A percentile compares a stretch with the other conserved stretches of the same genome.
Conservation (phyloP, 2,797 vertebrate species). For the Tragelaphus eurycerus region DNA sequence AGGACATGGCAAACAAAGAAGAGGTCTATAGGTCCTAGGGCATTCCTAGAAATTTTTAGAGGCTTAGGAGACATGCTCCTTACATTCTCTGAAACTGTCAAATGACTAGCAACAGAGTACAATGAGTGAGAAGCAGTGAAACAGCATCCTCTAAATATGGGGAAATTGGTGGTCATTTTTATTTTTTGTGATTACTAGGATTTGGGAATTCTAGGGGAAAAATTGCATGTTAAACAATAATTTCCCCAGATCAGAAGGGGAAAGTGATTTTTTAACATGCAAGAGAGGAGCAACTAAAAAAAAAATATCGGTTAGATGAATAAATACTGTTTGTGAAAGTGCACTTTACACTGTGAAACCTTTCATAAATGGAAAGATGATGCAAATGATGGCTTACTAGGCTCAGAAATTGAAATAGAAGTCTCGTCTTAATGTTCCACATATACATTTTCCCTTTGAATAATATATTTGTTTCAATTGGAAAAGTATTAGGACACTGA, state of each 20-base stretch:
- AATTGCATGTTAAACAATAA: not conserved
- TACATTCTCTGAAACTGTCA: not conserved
- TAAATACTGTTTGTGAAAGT: conserved; percentile 17
- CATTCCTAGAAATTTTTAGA: not conserved
- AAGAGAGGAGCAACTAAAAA: not conserved
- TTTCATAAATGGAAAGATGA: not conserved
- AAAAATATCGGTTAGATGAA: not conserved
- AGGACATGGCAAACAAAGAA: not conserved
- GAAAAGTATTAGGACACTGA: not conserved
- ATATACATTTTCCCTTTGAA: not conserved
- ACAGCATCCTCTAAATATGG: not conserved
- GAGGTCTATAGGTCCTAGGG: not conserved
- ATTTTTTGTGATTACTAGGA: not conserved
- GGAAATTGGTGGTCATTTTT: not conserved
- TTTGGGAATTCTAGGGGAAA: not conserved
- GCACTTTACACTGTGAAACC: not conserved
- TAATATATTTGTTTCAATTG: not conserved
- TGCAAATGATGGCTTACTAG: not conserved
- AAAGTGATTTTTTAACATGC: not conserved
- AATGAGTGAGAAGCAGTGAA: not conserved
- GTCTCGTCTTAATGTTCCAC: not conserved
- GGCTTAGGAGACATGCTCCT: not conserved
- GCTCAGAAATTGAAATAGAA: not conserved
- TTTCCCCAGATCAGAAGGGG: not conserved
- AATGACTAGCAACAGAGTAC: not conserved